Conservation (phyloP, 2,113 vertebrate genomes). For the Halcyon malimbica region DNA sequence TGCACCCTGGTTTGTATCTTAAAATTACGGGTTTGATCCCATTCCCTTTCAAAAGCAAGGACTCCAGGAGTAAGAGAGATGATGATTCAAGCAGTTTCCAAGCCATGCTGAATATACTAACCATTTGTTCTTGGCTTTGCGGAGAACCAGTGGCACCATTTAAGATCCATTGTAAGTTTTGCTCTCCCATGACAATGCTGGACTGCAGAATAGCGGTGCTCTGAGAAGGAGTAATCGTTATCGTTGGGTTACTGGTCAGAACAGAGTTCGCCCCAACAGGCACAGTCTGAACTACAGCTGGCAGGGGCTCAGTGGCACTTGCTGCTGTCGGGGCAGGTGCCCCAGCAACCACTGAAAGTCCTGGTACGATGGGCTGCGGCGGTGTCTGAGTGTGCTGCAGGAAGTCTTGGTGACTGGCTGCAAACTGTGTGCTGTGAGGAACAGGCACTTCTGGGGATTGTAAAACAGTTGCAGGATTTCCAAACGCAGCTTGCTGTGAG, state of each 20-base stretch:
- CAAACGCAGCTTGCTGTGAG: constrained; percentile 77
- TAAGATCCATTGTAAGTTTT: constrained; percentile 97
- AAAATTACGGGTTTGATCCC: background rate
- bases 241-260: constrained; percentile 77
- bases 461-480: constrained; percentile 77
- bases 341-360: constrained; percentile 77
- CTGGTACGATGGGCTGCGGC: constrained; percentile 69
- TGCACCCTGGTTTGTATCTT: background rate
- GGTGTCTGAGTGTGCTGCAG: constrained; percentile 76
- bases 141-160: constrained; percentile 88
- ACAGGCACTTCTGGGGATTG: constrained; percentile 87
- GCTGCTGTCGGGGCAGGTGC: constrained; percentile 57
- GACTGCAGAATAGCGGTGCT: constrained; percentile 89
- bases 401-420: constrained; percentile 83
- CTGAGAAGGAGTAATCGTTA: constrained; percentile 83
- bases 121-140: constrained; percentile 88
- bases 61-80: background rate
- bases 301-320: constrained; percentile 76
- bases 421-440: constrained; percentile 82
- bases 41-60: background rate
- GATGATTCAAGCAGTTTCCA: background rate
- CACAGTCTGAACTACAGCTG: constrained; percentile 84
- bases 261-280: constrained; percentile 83
- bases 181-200: constrained; percentile 93
- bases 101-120: constrained; percentile 68